Base-by-base conservation (phyloP, 1,140 invertebrate species). In the Calliphora vicina region DNA sequence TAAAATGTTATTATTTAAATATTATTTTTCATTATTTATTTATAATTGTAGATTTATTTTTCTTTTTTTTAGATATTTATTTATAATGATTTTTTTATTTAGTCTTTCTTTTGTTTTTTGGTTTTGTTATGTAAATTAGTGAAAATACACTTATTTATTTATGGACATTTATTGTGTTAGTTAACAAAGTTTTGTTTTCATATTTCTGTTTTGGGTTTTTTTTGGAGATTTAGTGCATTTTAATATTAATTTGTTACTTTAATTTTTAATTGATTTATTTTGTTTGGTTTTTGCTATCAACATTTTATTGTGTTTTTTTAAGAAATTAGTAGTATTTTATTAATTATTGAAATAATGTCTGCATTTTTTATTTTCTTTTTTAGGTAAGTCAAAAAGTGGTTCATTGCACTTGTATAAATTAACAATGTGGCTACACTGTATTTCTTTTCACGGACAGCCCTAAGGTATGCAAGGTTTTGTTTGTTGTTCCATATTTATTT, bases 151-250 rank as follows among this genome's bases (percentile, higher is more conserved):
- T 67, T 67, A 57, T 57, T 67, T 23, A 20, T 67, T 67, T 67
- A 67, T 67, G 20, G 61, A 67, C 61, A 67, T 67, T 67, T 67
- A 67, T 67, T 67, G 61, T 67, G 61, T 67, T 23, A 67, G 50
- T 57, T 57, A 57, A 57, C 50, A 57, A 57, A 57, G 15, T 57
- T 57, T n/a, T n/a, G 2, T 57, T n/a, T 2, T n/a, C n/a, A 3
- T 57, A 17, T 57, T 17, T n/a, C 15, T 57, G 2, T 57, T n/a
- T 57, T 2, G 13, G n/a, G 13, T 2, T 15, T 57, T 57, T n/a
- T 57, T 17, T 57, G n/a, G 13, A 57, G 6, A 57, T 57, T n/a
- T 57, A n/a, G 50, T 57, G 50, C 50, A 17, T 57, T n/a, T 57
- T 57, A 57, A 57, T 57, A 57, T 57, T 57, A n/a, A 17, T 57